These are phyloP conservation scores for Gonocerus acuteangulatus DNA, from an alignment of 2,888 invertebrate species.

Conservation along the genomic window DNA sequence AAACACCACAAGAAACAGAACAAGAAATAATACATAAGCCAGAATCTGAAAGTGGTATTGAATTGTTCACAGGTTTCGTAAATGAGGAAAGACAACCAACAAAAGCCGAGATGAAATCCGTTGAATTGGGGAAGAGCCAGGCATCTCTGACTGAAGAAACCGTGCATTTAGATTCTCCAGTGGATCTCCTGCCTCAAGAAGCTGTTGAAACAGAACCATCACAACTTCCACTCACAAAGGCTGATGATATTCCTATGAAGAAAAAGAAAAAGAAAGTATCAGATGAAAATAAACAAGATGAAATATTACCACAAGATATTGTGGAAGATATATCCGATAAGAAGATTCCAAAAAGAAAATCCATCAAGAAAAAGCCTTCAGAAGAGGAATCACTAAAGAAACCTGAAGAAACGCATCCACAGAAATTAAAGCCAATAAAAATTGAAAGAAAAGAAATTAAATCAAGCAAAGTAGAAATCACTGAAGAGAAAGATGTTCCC, in stretches of 20 bases:
- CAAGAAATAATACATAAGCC: not conserved
- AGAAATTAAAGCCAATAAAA: slow-evolving; percentile 50
- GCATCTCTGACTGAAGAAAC: too few species aligned
- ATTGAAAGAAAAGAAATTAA: slow-evolving; percentile 52
- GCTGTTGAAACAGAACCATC: slow-evolving; percentile 22
- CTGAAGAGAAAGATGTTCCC: slow-evolving; percentile 55
- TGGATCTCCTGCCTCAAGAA: slow-evolving; percentile 26
- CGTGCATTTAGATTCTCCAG: too few species aligned
- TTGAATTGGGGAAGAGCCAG: slow-evolving; percentile 5
- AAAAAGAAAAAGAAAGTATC: not conserved
- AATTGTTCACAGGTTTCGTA: not conserved
- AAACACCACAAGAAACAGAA: not conserved
- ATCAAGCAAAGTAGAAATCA: slow-evolving; percentile 46
- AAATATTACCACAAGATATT: slow-evolving; percentile 38
- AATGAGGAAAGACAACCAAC: slow-evolving; percentile 22
- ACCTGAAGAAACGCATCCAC: slow-evolving; percentile 15
- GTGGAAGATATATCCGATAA: not conserved
- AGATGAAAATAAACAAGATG: not conserved
- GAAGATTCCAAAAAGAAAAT: not conserved
- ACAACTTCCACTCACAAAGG: not conserved
- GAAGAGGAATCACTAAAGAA: slow-evolving; percentile 1
- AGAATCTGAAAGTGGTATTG: not conserved
- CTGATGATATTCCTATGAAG: slow-evolving; percentile 6
- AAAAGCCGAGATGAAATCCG: slow-evolving; percentile 25
- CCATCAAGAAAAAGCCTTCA: not conserved